Conservation (phyloP, 2,113 vertebrate genomes). For the Megalops atlanticus region DNA sequence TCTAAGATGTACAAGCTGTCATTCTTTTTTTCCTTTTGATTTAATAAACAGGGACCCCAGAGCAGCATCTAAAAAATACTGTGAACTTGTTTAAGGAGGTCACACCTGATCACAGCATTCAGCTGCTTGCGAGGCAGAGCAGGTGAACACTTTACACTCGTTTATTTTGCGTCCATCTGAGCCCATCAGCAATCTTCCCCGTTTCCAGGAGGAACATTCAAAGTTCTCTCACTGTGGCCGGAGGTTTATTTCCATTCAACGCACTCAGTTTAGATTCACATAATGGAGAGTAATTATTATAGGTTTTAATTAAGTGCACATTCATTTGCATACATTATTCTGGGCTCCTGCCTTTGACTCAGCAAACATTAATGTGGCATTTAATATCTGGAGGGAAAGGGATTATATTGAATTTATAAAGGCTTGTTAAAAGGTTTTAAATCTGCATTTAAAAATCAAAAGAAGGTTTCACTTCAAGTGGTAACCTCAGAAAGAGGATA, state of each 20-base stretch:
- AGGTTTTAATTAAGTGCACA: conserved; percentile 10
- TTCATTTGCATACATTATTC: background rate
- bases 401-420: background rate
- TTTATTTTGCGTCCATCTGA: background rate
- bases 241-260: background rate
- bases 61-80: background rate
- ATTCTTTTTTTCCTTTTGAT: background rate
- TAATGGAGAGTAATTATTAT: conserved; percentile 13
- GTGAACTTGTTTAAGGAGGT: background rate
- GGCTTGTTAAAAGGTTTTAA: background rate
- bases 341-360: background rate
- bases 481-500: background rate
- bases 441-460: background rate
- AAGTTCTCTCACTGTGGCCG: background rate
- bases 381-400: background rate
- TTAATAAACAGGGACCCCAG: background rate
- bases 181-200: background rate
- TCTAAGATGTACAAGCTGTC: background rate
- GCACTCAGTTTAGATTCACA: background rate
- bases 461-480: background rate
- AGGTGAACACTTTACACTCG: background rate
- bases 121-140: background rate
- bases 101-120: background rate
- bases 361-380: background rate
- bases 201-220: background rate